phyloP scores from a whole-genome alignment of 2,113 vertebrate species.

The Varanus komodoensis region DNA sequence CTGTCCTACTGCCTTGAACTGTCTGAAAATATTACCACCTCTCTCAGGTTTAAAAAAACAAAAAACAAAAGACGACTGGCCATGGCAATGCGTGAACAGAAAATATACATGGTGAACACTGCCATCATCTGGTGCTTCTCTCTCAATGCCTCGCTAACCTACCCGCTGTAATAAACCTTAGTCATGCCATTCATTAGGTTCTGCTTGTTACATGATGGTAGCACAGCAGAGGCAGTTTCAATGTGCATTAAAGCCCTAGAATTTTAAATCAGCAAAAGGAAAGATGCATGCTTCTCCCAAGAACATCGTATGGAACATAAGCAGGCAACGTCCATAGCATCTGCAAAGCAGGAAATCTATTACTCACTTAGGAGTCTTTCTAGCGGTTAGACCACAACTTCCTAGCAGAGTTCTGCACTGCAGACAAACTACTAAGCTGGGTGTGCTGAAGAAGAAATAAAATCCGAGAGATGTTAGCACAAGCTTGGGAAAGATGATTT shows the following conservation, averaged over 20 bases:
- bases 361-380: not conserved
- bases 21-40: not conserved
- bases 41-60: not conserved
- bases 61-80: not conserved
- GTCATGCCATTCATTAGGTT: not conserved
- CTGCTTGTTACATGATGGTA: too few relatives aligned
- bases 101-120: conserved; percentile 36
- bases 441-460: not conserved
- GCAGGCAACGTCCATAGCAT: not conserved
- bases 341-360: not conserved
- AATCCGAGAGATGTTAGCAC: not conserved
- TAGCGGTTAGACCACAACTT: not conserved
- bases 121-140: conserved; percentile 49
- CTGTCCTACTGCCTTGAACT: not conserved
- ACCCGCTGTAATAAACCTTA: accelerated
- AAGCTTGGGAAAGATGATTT: not conserved
- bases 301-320: not conserved
- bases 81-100: not conserved
- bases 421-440: conserved; percentile 34
- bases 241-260: not conserved
- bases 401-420: not conserved
- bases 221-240: not conserved
- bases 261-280: not conserved
- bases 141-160: accelerated
- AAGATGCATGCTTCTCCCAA: not conserved